Base-by-base conservation (phyloP, 2,797 vertebrate genomes). In the Sebastiscus tertius region DNA sequence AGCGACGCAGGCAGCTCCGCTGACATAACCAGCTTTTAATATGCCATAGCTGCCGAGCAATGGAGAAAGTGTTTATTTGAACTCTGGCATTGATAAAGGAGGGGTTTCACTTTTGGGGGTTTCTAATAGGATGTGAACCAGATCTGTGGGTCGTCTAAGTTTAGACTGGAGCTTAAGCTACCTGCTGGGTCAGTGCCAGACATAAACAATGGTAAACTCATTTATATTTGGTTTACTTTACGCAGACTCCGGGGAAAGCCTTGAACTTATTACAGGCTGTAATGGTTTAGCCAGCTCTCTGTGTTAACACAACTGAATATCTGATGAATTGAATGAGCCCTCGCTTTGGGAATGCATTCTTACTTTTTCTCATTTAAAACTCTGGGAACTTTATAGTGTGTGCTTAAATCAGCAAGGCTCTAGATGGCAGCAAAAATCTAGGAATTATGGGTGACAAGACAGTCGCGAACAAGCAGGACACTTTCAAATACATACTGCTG, bases 31-130 rank as follows among this genome's bases (percentile, higher is more conserved):
- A 18, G 72, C 70, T 83, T 87, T 91, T 79, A 86, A 87, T 80
- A 64, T 67, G 62, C 67, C 65, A 66, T 18, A 77, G 78, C 79
- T 58, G 81, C 77, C 68, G 62, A 70, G 87, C 62, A 60, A 77
- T n/a, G 42, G 73, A 73, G 69, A 42, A 78, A 58, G 46, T 92
- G 93, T 94, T 95, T 94, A 93, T 95, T 94, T 94, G 82, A 87
- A 93, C 81, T 87, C 79, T 62, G 81, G 77, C 67, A 26, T n/a
- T 80, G 89, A 89, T 79, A 70, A 83, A 89, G 81, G 34, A 33
- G 62, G 42, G 80, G 34, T 77, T 83, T 80, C 75, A 87, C 87
- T 60, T 87, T 22, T 60, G 75, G 80, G 46, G 83, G 62, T 31
- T 66, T 82, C 49, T 85, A 74, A 88, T 89, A 88, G 84, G 90